Evolutionary conservation across 1,140 invertebrate genomes (phyloP).

Genomic region (Calephelis virginiensis): DNA sequence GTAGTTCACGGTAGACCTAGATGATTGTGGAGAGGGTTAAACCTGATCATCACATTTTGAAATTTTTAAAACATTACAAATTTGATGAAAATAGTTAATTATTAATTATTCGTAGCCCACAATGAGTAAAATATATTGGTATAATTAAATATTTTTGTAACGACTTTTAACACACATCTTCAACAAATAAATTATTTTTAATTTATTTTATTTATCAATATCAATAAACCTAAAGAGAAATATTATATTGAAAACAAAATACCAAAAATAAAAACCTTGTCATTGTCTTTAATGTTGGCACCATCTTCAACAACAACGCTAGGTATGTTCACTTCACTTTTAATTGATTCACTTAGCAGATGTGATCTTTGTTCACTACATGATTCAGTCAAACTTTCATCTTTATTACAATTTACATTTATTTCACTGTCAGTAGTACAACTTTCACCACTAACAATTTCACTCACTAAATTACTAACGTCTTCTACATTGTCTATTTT

Average conservation of each 20-base stretch:
- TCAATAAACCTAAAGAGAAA: neutral
- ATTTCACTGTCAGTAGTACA: neutral
- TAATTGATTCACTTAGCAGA: conserved; percentile 1
- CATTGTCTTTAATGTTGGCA: neutral
- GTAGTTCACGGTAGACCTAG: too few species aligned
- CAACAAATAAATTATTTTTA: neutral
- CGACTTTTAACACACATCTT: too few species aligned
- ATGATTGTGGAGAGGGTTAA: too few species aligned
- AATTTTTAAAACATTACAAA: too few species aligned
- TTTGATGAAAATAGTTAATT: too few species aligned
- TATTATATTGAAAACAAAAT: neutral
- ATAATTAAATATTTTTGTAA: too few species aligned
- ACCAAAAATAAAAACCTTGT: neutral
- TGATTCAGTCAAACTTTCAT: neutral
- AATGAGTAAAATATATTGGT: too few species aligned
- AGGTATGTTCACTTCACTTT: neutral
- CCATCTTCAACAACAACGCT: neutral
- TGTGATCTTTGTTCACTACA: neutral
- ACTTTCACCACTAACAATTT: neutral
- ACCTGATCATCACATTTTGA: too few species aligned
- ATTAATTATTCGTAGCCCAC: too few species aligned
- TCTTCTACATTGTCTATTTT: conserved; percentile 1
- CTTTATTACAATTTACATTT: neutral
- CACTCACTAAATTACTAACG: neutral
- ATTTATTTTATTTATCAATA: too few species aligned